Conservation (phyloP, 2,888 invertebrate genomes). For the Drosophila tanythrix region DNA sequence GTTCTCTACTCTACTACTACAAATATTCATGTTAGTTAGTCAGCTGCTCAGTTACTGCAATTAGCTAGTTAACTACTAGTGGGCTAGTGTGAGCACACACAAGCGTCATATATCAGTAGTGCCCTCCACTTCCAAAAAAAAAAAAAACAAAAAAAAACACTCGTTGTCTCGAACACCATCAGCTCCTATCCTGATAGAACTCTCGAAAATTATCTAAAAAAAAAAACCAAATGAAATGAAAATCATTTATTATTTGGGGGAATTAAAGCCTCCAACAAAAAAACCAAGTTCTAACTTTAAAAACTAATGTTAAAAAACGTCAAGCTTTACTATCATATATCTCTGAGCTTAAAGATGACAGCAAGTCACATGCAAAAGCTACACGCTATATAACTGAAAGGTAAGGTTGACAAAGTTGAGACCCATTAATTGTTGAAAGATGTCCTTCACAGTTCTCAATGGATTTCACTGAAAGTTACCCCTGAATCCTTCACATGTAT, state of each 20-base stretch:
- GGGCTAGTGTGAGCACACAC: constrained; percentile 24
- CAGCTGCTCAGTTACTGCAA: constrained; percentile 34
- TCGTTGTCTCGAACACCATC: constrained; percentile 61
- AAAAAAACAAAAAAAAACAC: constrained; percentile 28
- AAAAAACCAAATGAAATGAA: constrained; percentile 15
- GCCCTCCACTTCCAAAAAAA: constrained; percentile 27
- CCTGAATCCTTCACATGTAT: constrained; percentile 33
- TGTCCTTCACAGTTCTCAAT: not conserved
- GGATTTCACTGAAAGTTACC: constrained; percentile 14
- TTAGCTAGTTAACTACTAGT: constrained; percentile 29
- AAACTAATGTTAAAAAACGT: constrained; percentile 31
- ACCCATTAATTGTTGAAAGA: not conserved
- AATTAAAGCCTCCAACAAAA: not conserved
- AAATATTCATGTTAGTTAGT: constrained; percentile 48
- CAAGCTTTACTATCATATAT: constrained; percentile 53
- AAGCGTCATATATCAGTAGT: constrained; percentile 46
- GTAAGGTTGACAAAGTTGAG: constrained; percentile 14
- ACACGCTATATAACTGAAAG: constrained; percentile 36
- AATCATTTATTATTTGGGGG: constrained; percentile 14
- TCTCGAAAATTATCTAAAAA: constrained; percentile 19
- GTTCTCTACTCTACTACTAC: constrained; percentile 31
- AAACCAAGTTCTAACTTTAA: constrained; percentile 13
- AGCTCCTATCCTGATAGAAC: constrained; percentile 1
- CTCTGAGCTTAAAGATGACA: constrained; percentile 45
- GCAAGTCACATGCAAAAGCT: constrained; percentile 42